Conservation (phyloP, 2,888 invertebrate species). For the Tachina lurida region DNA sequence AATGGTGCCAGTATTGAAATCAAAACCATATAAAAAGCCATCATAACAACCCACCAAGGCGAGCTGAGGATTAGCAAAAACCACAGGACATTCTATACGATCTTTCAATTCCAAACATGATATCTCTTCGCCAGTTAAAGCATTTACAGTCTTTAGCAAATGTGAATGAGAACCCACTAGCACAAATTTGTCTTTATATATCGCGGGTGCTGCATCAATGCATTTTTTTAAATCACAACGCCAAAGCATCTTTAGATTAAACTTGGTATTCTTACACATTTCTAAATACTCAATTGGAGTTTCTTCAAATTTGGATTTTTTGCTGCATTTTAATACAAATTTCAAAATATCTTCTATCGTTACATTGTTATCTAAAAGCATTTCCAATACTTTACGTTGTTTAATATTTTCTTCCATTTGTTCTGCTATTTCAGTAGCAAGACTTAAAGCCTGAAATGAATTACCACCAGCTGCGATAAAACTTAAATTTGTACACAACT, state of each 20-base stretch:
- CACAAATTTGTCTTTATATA: constrained; percentile 81
- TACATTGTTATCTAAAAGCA: constrained; percentile 75
- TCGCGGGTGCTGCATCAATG: constrained; percentile 90
- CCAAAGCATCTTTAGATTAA: constrained; percentile 74
- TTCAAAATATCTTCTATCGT: constrained; percentile 73
- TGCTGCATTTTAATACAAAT: constrained; percentile 68
- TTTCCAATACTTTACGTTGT: constrained; percentile 76
- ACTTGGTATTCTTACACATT: background rate
- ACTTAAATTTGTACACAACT: constrained; percentile 62
- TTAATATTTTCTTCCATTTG: constrained; percentile 74
- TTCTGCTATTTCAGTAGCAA: constrained; percentile 77
- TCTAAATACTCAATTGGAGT: background rate
- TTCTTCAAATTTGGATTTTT: constrained; percentile 12
- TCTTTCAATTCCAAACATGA: constrained; percentile 85
- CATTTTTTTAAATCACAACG: constrained; percentile 85
- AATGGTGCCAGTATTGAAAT: constrained; percentile 84
- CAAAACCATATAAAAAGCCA: constrained; percentile 87
- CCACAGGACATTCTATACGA: constrained; percentile 88
- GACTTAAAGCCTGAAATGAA: constrained; percentile 79
- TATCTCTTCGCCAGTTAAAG: constrained; percentile 84
- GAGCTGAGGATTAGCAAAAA: constrained; percentile 80
- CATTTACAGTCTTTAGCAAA: constrained; percentile 85
- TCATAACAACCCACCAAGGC: constrained; percentile 91
- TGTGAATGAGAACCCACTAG: constrained; percentile 91
- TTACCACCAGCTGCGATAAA: constrained; percentile 77